A percentile compares a stretch with the other conserved stretches of the same genome.
Conservation (phyloP, 2,888 invertebrate species). For the Spodoptera picta region DNA sequence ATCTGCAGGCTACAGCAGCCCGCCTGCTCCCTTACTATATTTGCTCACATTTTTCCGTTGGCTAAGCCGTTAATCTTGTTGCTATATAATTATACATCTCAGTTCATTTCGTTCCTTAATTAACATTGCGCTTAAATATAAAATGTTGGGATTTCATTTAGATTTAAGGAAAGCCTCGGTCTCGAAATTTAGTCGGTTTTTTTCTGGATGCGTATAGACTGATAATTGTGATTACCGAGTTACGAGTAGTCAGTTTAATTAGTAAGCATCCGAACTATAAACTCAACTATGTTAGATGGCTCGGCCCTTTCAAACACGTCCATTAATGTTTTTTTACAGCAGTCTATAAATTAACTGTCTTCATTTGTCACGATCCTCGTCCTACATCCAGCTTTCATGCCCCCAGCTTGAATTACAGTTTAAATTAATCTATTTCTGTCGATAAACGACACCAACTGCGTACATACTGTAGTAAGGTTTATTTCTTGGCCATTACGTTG, state of each 20-base stretch:
- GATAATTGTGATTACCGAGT: too few relatives aligned
- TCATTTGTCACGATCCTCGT: conserved; percentile 1
- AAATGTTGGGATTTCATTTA: conserved; percentile 1
- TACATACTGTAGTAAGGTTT: conserved; percentile 24
- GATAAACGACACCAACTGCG: conserved; percentile 29
- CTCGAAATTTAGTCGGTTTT: too few relatives aligned
- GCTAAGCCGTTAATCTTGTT: conserved; percentile 56
- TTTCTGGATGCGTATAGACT: too few relatives aligned
- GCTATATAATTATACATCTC: conserved; percentile 12
- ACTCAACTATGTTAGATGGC: too few relatives aligned
- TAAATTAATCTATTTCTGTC: conserved; percentile 44
- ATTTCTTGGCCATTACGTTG: conserved; percentile 40
- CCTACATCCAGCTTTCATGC: conserved; percentile 14
- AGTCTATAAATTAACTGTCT: not conserved
- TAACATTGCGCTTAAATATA: conserved; percentile 16
- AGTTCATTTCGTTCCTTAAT: conserved; percentile 26
- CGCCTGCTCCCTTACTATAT: conserved; percentile 36
- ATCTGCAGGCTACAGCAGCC: conserved; percentile 13
- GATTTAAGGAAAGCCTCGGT: conserved; percentile 3
- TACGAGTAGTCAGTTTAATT: too few relatives aligned
- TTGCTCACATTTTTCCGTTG: conserved; percentile 54
- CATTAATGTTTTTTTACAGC: too few relatives aligned
- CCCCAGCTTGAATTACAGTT: conserved; percentile 29
- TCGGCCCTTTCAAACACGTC: too few relatives aligned
- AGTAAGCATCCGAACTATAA: too few relatives aligned